phyloP scores from a whole-genome alignment of 1,140 invertebrate species.

The Micrasema minimum region DNA sequence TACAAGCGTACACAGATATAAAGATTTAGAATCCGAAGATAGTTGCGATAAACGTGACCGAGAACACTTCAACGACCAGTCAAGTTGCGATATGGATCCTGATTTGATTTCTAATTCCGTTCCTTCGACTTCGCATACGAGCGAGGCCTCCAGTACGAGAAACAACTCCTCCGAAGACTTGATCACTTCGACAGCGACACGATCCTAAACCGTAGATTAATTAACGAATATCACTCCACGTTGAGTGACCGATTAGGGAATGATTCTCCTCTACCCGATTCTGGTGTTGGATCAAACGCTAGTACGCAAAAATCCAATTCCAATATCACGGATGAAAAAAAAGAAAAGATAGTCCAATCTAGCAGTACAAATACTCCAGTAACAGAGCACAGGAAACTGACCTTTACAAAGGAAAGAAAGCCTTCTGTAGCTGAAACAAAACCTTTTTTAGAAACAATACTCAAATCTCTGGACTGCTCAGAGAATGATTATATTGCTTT shows the following conservation, averaged over 20 bases:
- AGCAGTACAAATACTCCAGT: constrained; percentile 59
- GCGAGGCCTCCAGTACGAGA: constrained; percentile 63
- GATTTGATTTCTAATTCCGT: constrained; percentile 64
- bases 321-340: constrained; percentile 95
- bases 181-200: constrained; percentile 55
- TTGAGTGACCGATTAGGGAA: constrained; percentile 55
- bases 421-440: constrained; percentile 69
- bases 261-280: constrained; percentile 65
- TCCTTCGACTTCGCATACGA: constrained; percentile 65
- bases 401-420: constrained; percentile 55
- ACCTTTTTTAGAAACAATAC: constrained; percentile 90
- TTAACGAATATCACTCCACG: constrained; percentile 26
- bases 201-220: constrained; percentile 23
- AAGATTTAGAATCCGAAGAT: constrained; percentile 9
- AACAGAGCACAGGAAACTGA: constrained; percentile 40
- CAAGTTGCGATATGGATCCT: constrained; percentile 65
- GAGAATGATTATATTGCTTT: constrained; percentile 96
- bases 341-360: constrained; percentile 75
- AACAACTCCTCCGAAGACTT: constrained; percentile 68
- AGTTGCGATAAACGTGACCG: background rate
- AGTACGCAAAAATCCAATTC: constrained; percentile 59
- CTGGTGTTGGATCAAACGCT: constrained; percentile 60
- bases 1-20: constrained; percentile 34
- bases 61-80: constrained; percentile 60
- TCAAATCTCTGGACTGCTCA: constrained; percentile 83